Conservation (phyloP, 2,797 vertebrate species). For the Garrulus glandarius region DNA sequence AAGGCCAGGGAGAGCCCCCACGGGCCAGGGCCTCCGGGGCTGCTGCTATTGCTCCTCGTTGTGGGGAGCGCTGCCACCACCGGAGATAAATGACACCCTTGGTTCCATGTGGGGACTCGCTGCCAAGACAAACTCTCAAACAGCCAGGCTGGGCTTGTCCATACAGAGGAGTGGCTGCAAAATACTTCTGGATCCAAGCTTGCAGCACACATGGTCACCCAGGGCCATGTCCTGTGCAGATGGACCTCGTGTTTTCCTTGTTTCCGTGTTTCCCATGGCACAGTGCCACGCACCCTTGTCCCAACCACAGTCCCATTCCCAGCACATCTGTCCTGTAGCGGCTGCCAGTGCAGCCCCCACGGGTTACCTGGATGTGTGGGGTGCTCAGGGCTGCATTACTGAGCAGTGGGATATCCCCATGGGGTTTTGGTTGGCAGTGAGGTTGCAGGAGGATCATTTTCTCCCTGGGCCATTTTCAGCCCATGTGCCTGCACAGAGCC, state of each 20-base stretch:
- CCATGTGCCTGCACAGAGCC: neutral
- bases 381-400: neutral
- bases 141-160: neutral
- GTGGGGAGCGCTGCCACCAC: neutral
- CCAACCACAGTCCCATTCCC: neutral
- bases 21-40: neutral
- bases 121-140: conserved; percentile 19
- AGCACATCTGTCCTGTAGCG: fast-evolving
- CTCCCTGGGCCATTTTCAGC: neutral
- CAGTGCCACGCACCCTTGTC: fast-evolving
- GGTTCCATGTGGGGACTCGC: fast-evolving
- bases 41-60: neutral
- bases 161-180: neutral
- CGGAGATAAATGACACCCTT: neutral
- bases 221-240: neutral
- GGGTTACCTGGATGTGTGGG: neutral
- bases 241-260: fast-evolving
- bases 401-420: neutral
- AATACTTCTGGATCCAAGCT: neutral
- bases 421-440: neutral
- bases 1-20: neutral
- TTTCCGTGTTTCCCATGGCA: neutral
- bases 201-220: neutral
- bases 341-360: fast-evolving
- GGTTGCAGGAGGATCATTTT: neutral